A percentile compares a stretch with the other conserved stretches of the same genome.
phyloP scores from a whole-genome alignment of 2,113 vertebrate species.

The Butastur rufipennis region DNA sequence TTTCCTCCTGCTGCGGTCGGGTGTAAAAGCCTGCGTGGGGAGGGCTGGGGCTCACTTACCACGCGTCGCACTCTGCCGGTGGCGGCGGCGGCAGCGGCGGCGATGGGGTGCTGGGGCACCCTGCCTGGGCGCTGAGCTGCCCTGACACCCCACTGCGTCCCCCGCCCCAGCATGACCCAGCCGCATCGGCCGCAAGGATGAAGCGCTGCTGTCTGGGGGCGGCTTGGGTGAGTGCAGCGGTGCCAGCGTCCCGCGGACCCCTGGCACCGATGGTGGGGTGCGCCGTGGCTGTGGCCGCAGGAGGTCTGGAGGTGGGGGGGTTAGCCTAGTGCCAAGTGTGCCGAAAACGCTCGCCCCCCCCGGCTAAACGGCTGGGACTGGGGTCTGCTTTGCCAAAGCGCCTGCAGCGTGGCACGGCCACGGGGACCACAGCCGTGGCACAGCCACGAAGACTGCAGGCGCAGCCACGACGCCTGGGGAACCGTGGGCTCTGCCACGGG shows the following conservation, averaged over 20 bases:
- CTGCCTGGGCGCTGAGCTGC: background rate
- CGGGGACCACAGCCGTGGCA: background rate
- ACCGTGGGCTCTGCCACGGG: background rate
- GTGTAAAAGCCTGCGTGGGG: slow-evolving; percentile 4
- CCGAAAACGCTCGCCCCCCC: accelerated
- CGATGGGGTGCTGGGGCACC: background rate
- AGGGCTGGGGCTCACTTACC: background rate
- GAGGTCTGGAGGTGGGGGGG: background rate
- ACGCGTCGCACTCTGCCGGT: background rate
- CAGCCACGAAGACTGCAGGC: accelerated
- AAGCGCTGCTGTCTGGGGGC: background rate
- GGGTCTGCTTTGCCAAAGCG: background rate
- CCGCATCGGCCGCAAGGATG: background rate
- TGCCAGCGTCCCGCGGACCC: background rate
- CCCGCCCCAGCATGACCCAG: background rate
- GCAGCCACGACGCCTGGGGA: background rate
- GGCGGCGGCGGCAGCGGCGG: background rate
- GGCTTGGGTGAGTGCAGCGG: slow-evolving; percentile 20
- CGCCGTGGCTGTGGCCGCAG: background rate
- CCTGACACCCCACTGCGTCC: background rate
- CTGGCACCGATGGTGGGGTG: background rate
- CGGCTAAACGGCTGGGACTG: background rate
- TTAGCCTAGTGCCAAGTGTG: accelerated
- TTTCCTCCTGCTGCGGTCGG: background rate
- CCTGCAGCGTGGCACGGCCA: background rate